These are phyloP conservation scores for Oryzias melastigma DNA, from an alignment of 2,113 vertebrate species.

Conservation along the genomic window DNA sequence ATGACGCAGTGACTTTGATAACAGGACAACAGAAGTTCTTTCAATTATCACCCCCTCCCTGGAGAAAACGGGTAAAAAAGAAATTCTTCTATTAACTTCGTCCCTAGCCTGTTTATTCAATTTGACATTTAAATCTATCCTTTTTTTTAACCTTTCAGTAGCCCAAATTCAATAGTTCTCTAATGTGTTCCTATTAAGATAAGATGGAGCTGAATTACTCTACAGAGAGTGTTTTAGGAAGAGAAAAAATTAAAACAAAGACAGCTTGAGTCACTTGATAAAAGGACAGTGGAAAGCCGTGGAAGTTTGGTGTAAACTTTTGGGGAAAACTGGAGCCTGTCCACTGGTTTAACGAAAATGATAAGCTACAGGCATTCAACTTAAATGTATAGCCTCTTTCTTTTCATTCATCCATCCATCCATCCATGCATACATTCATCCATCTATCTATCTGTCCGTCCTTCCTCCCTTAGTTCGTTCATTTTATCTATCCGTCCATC, in stretches of 20 bases:
- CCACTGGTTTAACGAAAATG: not conserved
- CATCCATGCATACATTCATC: no score
- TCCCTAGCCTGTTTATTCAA: conserved; percentile 55
- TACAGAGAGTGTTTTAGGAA: conserved; percentile 3
- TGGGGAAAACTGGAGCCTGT: conserved; percentile 6
- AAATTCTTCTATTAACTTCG: conserved; percentile 50
- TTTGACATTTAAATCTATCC: conserved; percentile 68
- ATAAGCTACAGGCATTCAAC: not conserved
- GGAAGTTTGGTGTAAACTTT: not conserved
- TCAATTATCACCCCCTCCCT: conserved; percentile 60
- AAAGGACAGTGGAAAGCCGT: conserved; percentile 1
- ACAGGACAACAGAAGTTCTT: conserved; percentile 63
- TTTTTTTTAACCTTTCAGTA: conserved; percentile 29
- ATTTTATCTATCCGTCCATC: no score
- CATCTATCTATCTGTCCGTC: no score
- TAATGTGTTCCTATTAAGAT: conserved; percentile 20
- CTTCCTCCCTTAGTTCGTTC: no score
- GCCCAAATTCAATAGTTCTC: conserved; percentile 40
- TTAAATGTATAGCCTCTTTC: not conserved
- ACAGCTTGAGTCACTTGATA: conserved; percentile 17
- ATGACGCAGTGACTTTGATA: conserved; percentile 65
- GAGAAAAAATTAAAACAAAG: conserved; percentile 12
- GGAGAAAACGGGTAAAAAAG: conserved; percentile 44
- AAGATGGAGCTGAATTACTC: conserved; percentile 32
- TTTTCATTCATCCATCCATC: not conserved